Evolutionary conservation across 37 sponge, comb jelly and placozoan genomes (phyloP), one percentile per base, ranked within the genome.

Genomic region (Agelas oroides): DNA sequence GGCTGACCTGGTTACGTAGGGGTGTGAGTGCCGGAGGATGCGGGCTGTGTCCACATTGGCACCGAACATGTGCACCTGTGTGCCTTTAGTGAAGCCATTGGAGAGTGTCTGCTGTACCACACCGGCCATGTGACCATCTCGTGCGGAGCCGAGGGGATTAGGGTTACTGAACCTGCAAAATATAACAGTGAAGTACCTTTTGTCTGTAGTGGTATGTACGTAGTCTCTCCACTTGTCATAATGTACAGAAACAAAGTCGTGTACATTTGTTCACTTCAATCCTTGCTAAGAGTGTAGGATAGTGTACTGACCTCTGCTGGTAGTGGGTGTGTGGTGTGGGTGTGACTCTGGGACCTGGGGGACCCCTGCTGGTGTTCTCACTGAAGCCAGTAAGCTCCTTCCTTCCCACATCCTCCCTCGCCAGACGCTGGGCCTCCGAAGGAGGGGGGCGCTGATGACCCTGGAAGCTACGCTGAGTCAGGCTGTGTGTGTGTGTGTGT

Each of bases 1-100:
- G 30, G 39, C 88, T 46, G 5, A 89, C 89, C 78, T 82, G 33
- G 74, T 85, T 19, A 70, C 79, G 73, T 83, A 90, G 12, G 90
- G 84, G 15, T 84, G 65, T 59, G 73, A 53, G 19, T 78, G 30
- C 38, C 78, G 67, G 34, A 83, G 73, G 30, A 58, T 28, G n/a
- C 37, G 24, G 5, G 55, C 70, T 24, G 81, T 61, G 24, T 71
- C 57, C 5, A 72, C 31, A 2, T 8, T 24, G 0, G 67, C 30
- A 8, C 68, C 75, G 21, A 77, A 71, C 15, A 41, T 53, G 67
- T 90, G 84, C 14, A 90, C 84, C 41, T 34, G 65, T 6, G 90
- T 90, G 38, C 90, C 63, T 21, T 81, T 81, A 11, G 82, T 76
- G 82, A 75, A 88, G 16, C 81, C 82, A 74, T 81, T 66, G 27